Evolutionary conservation across 2,113 vertebrate species (phyloP).

Genomic region (Alligator mississippiensis): DNA sequence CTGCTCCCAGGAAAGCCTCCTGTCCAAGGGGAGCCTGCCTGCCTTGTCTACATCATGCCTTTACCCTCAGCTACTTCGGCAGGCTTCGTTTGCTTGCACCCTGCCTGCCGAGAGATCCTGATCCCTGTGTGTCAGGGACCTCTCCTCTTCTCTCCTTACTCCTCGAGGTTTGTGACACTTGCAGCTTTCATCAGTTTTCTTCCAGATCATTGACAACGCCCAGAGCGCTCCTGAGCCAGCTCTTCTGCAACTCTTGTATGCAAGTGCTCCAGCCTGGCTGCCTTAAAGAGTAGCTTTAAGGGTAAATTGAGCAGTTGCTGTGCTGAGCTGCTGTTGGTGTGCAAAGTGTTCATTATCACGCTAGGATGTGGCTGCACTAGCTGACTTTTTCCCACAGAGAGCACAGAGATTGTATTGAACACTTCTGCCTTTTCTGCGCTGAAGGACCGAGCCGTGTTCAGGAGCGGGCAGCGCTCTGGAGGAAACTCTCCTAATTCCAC

Average conservation of each 20-base stretch:
- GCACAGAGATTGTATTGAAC: fast-evolving
- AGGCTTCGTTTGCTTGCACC: too few species aligned
- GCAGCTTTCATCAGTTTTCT: too few species aligned
- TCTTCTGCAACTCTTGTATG: background rate
- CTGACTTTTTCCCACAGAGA: background rate
- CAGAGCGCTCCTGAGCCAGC: background rate
- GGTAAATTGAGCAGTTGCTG: background rate
- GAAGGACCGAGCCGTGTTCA: fast-evolving
- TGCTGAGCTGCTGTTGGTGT: background rate
- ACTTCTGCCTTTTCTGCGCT: background rate
- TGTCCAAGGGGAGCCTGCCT: too few species aligned
- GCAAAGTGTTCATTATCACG: background rate
- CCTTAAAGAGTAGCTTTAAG: background rate
- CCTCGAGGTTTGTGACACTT: too few species aligned
- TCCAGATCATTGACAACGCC: background rate
- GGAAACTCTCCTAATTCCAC: conserved; percentile 16
- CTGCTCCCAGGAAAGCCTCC: too few species aligned
- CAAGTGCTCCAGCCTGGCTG: background rate
- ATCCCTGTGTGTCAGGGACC: too few species aligned
- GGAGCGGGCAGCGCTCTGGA: background rate
- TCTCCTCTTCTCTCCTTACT: too few species aligned
- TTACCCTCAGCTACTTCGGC: too few species aligned
- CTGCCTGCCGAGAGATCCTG: too few species aligned
- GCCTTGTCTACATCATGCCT: too few species aligned
- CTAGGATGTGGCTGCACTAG: fast-evolving